Evolutionary conservation across 2,888 invertebrate genomes (phyloP), one percentile per base, ranked within the genome.

Genomic region (Lepetodrilus schrolli): DNA sequence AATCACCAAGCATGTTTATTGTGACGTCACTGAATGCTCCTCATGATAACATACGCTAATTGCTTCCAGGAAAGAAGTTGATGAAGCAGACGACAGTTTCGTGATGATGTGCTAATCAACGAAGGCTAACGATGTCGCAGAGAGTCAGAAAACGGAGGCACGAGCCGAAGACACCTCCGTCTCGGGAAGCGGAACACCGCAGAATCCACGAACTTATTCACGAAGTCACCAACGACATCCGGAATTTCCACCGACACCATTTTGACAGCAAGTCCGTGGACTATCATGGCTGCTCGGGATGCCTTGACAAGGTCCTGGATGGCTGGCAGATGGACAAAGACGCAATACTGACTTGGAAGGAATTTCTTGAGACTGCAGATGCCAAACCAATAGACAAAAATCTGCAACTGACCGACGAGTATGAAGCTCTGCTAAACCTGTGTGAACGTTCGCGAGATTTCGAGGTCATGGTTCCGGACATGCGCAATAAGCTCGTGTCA

Each of bases 381-480:
- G 36, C 77, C 2, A 78, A 78, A 34, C 66, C 73, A 37, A 73
- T 82, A 1, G 76, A 76, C 17, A 77, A 76, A 21, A 73, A 70
- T 23, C 65, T 80, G 2, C 74, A 76, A 49, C 70, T 71, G 13
- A 74, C 69, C 26, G 74, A 78, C 36, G 78, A 76, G 3, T 83
- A 75, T 37, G 75, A 68, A 10, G 79, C 80, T 66, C 50, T 86
- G n/a, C 51, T 83, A 23, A 66, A 66, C 34, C 72, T 84, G 4
- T 82, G 83, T 77, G 81, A 84, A 51, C 69, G 85, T 23, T 82
- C 83, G 1, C 77, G 78, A 17, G 80, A 80, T 20, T 86, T 84
- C 72, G 84, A 85, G 66, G 65, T 68, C 0, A 78, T 83, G 75
- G 74, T 85, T 17, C 81, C 83, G 2, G 76, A 79, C 1, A 69